phyloP scores from a whole-genome alignment of 2,888 invertebrate genomes.

The Orchestes rusci region DNA sequence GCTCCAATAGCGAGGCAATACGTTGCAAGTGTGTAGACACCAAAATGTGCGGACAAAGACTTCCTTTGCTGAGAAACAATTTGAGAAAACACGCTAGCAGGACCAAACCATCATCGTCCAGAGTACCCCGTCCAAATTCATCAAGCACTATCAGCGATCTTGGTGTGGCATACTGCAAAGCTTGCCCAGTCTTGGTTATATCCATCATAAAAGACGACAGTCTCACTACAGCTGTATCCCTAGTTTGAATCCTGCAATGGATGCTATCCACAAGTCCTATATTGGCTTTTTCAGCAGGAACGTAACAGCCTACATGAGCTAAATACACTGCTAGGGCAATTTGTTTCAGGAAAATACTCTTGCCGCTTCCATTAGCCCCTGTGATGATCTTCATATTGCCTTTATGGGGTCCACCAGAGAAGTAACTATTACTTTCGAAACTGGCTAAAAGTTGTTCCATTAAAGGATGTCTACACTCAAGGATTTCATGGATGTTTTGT shows the following conservation, averaged over 20 bases:
- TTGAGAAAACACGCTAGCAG: slow-evolving; percentile 63
- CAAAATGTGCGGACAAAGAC: slow-evolving; percentile 64
- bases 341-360: slow-evolving; percentile 87
- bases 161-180: slow-evolving; percentile 56
- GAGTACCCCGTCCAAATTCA: slow-evolving; percentile 85
- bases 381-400: slow-evolving; percentile 70
- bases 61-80: slow-evolving; percentile 52
- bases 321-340: slow-evolving; percentile 70
- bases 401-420: slow-evolving; percentile 47
- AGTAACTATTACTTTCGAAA: slow-evolving; percentile 68
- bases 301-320: slow-evolving; percentile 84
- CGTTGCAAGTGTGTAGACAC: slow-evolving; percentile 73
- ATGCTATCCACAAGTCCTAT: slow-evolving; percentile 69
- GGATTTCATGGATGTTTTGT: slow-evolving; percentile 38
- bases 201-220: slow-evolving; percentile 84
- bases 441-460: slow-evolving; percentile 56
- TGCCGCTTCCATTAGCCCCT: slow-evolving; percentile 85
- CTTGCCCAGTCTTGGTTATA: slow-evolving; percentile 67
- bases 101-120: slow-evolving; percentile 66
- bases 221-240: slow-evolving; percentile 70
- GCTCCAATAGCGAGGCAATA: slow-evolving; percentile 52
- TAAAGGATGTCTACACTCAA: slow-evolving; percentile 64
- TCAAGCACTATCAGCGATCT: slow-evolving; percentile 74
- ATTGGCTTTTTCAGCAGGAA: slow-evolving; percentile 69
- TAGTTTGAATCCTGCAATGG: slow-evolving; percentile 65